These are phyloP conservation scores for Nephrotoma flavescens DNA, from an alignment of 2,888 invertebrate species.

Conservation along the genomic window DNA sequence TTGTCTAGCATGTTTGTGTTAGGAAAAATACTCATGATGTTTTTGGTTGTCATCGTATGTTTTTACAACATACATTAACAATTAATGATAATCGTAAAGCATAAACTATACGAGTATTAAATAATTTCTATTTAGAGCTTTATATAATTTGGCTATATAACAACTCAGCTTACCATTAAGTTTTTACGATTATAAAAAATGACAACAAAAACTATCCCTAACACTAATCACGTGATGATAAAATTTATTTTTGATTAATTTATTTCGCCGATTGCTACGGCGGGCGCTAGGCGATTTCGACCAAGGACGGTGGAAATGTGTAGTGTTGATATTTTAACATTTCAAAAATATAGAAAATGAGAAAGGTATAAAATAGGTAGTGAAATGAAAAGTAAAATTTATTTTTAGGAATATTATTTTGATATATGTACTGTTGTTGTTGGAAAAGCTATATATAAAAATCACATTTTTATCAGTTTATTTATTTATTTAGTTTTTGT, in stretches of 20 bases:
- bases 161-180: too few species aligned
- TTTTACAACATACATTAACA: background rate
- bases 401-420: background rate
- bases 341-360: background rate
- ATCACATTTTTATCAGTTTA: background rate
- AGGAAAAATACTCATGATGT: background rate
- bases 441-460: background rate
- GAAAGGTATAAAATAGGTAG: background rate
- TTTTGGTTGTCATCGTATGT: background rate
- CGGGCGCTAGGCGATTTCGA: background rate
- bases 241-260: background rate
- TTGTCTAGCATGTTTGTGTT: background rate
- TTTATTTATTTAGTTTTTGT: background rate
- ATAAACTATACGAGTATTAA: background rate
- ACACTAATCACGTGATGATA: background rate
- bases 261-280: background rate
- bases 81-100: too few species aligned
- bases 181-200: too few species aligned
- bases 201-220: background rate
- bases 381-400: background rate
- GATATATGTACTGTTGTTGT: background rate
- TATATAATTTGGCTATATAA: too few species aligned
- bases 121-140: background rate
- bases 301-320: background rate
- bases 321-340: background rate